Base-by-base conservation (phyloP, 2,113 vertebrate species). In the Gadus macrocephalus region DNA sequence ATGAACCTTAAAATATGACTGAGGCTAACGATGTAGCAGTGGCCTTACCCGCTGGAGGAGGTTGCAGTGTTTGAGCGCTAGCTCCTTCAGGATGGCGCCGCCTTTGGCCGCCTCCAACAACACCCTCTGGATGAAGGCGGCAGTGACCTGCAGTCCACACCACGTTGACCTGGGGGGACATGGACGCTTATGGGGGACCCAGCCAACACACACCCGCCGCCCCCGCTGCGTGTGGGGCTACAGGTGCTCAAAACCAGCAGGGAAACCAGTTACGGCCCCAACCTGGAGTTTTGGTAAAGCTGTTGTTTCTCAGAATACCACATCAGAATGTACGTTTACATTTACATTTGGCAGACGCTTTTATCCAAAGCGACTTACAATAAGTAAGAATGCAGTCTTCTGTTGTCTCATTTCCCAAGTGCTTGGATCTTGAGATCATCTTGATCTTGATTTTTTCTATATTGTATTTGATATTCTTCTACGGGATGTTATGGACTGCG, bases 81-180 rank as follows among this genome's bases (percentile, higher is more conserved):
- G 60, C 0, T 78, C 80, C 25, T 59, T 67, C 28, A 88, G 12
- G 60, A 67, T 79, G 0, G 59, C 17, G 49, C 89, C 86, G 0
- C 42, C 38, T 1, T n/a, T 27, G 22, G 67, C 20, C 0, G 87
- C 65, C 62, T 79, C 77, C 3, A 87, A 70, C n/a, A 89, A 19
- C 1, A 92, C 74, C 3, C 89, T 80, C 74, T 92, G 89, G 62
- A 93, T 85, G 67, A 91, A 93, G 8, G 86, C 84, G 1, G 84
- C 75, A 1, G 91, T 78, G 1, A 90, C 62, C 25, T 88, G 85
- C 67, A 89, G 75, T 9, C 88, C 83, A 2, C 71, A 59, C 91
- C 91, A 93, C 61, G 80, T 62, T 0, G 80, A 81, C 79, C 91
- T 92, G 73, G 67, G 16, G 59, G 0, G 9, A 22, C 3, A 58